Base-by-base conservation (phyloP, 2,888 invertebrate species). In the Hemithea aestivaria region DNA sequence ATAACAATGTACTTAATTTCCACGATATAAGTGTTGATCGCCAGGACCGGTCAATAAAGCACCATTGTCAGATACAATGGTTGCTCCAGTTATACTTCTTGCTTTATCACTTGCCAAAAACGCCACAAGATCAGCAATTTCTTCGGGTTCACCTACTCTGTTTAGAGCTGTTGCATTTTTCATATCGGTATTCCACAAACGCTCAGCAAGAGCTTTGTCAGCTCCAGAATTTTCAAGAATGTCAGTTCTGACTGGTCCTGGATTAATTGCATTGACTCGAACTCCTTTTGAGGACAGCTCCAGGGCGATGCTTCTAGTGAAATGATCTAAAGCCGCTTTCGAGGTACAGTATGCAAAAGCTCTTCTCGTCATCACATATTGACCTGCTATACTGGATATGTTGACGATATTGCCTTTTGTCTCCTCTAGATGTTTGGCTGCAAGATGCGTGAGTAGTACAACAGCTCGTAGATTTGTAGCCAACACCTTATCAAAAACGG, bases 291-390 rank as follows among this genome's bases (percentile, higher is more conserved):
- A 48, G 45, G 88, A 88, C 20, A 90, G 65, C 56, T 90, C 93
- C 33, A 94, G 67, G n/a, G 93, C 93, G n/a, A 89, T 70, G 60
- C 91, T 91, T 51, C 89, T 78, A 1, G 93, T 93, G 47, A 94
- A 88, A 58, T 93, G 93, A 71, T 94, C 93, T 8, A 93, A 57
- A 4, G 92, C 92, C 11, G 91, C 80, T 73, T 94, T 94, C 22
- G 91, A 91, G 88, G 93, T 90, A 42, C 81, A 80, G 63, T 94
- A 94, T 1, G 49, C 38, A 11, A 40, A 42, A n/a, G 27, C n/a
- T 2, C 20, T 20, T 2, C 42, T 30, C 1, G 34, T 2, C 7
- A 41, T n/a, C 5, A 32, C 22, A 68, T 39, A 37, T 4, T 31
- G 9, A 1, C 40, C 20, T 1, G 25, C 40, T 7, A 50, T 30